Evolutionary conservation across 2,888 invertebrate genomes (phyloP).

Genomic region (Drosophila flavopinicola): DNA sequence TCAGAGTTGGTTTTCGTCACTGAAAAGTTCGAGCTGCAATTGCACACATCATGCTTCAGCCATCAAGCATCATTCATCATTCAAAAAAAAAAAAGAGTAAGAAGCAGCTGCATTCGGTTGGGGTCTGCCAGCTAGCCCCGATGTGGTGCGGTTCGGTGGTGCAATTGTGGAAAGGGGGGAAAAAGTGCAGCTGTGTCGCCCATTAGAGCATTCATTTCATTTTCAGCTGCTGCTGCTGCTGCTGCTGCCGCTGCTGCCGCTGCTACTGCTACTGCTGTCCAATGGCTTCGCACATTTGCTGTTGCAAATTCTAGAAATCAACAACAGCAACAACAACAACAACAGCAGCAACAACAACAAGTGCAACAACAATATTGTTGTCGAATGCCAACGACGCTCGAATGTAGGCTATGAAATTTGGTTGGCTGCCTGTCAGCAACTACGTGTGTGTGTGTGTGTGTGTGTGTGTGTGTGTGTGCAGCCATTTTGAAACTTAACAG

Average conservation of each 20-base stretch:
- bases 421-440: constrained; percentile 4
- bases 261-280: constrained; percentile 13
- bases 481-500: constrained; percentile 71
- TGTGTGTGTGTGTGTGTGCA: constrained; percentile 39
- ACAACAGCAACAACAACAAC: constrained; percentile 15
- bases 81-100: too few relatives aligned
- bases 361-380: constrained; percentile 21
- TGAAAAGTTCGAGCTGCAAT: constrained; percentile 1
- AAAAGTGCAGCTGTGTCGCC: not conserved
- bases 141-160: not conserved
- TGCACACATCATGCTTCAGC: not conserved
- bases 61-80: constrained; percentile 19
- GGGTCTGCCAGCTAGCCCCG: constrained; percentile 4
- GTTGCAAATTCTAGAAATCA: constrained; percentile 22
- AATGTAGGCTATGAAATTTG: constrained; percentile 61
- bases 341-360: constrained; percentile 2
- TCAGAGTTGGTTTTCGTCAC: not conserved
- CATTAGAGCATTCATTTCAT: constrained; percentile 30
- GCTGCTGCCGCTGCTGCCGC: not conserved
- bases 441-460: constrained; percentile 1
- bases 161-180: too few relatives aligned
- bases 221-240: constrained; percentile 15
- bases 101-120: constrained; percentile 16
- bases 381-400: constrained; percentile 35
- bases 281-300: constrained; percentile 26